Conservation (phyloP, 1,140 invertebrate genomes). For the Tetragonula clypearis region DNA sequence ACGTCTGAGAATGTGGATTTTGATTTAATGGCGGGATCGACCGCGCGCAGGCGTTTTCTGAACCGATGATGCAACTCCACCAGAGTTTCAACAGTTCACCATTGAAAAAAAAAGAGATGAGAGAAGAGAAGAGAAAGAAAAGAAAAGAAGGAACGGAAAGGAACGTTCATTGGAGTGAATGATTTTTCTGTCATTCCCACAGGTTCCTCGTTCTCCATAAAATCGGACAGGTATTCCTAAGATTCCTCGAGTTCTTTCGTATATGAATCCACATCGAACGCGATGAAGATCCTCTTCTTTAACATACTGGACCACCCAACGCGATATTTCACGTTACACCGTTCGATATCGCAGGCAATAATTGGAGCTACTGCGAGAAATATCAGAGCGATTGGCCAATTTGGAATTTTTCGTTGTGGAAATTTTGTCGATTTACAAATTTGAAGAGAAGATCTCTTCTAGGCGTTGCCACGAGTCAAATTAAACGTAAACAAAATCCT, state of each 20-base stretch:
- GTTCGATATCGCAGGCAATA: neutral
- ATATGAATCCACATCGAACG: neutral
- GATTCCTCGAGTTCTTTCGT: neutral
- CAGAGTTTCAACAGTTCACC: neutral
- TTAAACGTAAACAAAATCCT: no score
- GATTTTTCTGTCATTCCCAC: slow-evolving; percentile 5
- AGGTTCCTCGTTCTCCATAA: slow-evolving; percentile 2
- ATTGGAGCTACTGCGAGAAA: no score
- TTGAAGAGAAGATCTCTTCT: no score
- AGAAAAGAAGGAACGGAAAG: neutral
- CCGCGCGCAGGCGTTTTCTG: neutral
- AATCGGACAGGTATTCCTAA: neutral
- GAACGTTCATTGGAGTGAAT: neutral
- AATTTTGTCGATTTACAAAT: no score
- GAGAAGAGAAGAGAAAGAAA: neutral
- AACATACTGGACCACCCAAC: slow-evolving; percentile 12
- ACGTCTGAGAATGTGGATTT: slow-evolving; percentile 8
- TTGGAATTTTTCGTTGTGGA: no score
- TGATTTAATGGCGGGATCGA: slow-evolving; percentile 11
- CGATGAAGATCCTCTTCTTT: neutral
- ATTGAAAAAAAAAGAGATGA: neutral
- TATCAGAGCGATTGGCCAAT: no score
- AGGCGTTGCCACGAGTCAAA: no score
- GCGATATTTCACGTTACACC: neutral
- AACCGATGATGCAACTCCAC: neutral